phyloP scores from a whole-genome alignment of 2,113 vertebrate genomes.

The Sinocyclocheilus grahami region DNA sequence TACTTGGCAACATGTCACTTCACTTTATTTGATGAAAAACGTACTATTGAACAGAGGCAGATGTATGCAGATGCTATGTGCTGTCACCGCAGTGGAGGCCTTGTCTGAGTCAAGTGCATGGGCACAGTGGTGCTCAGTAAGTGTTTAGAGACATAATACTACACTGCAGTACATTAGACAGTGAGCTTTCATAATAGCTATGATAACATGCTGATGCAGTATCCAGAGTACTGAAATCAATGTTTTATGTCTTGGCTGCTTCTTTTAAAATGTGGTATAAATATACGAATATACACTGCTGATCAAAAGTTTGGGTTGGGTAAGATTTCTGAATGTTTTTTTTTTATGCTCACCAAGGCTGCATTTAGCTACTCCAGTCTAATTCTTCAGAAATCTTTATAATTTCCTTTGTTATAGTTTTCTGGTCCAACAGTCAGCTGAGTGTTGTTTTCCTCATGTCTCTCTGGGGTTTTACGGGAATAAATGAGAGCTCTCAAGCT shows the following conservation, averaged over 20 bases:
- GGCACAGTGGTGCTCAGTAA: slow-evolving; percentile 3
- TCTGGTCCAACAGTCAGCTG: slow-evolving; percentile 35
- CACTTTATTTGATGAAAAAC: slow-evolving; percentile 8
- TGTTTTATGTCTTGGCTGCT: not conserved
- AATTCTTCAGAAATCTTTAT: too few species aligned
- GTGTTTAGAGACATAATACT: slow-evolving; percentile 13
- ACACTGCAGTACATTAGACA: slow-evolving; percentile 15
- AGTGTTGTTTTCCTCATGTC: slow-evolving; percentile 30
- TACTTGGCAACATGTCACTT: too few species aligned
- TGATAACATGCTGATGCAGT: not conserved
- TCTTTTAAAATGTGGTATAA: not conserved
- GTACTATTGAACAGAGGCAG: not conserved
- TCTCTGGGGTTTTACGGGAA: slow-evolving; percentile 35
- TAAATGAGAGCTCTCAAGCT: slow-evolving; percentile 34
- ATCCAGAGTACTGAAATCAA: not conserved
- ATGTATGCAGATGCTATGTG: slow-evolving; percentile 10
- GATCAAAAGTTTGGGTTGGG: not conserved
- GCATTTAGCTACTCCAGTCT: too few species aligned
- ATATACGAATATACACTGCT: not conserved
- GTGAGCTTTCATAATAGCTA: not conserved
- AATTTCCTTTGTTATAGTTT: slow-evolving; percentile 52
- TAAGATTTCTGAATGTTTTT: too few species aligned
- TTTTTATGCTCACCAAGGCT: too few species aligned
- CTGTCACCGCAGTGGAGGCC: not conserved
- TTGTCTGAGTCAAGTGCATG: not conserved